phyloP scores from a whole-genome alignment of 2,113 vertebrate species.

The Rhea pennata region DNA sequence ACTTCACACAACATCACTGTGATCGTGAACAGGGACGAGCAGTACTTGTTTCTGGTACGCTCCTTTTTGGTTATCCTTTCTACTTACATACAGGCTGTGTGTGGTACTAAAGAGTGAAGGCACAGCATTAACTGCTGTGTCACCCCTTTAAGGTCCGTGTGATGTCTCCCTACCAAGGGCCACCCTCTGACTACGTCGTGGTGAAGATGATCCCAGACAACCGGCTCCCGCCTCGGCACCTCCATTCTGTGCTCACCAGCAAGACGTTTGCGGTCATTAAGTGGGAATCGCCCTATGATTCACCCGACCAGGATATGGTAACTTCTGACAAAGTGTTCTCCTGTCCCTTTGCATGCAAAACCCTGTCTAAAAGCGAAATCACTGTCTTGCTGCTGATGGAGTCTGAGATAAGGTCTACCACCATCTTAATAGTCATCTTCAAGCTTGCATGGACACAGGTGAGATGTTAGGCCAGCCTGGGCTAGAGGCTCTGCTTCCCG shows the following conservation, averaged over 20 bases:
- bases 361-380: neutral
- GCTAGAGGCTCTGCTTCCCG: neutral
- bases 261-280: conserved; percentile 88
- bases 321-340: neutral
- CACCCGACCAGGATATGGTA: conserved; percentile 88
- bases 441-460: neutral
- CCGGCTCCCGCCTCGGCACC: conserved; percentile 91
- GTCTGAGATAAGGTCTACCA: neutral
- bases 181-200: conserved; percentile 87
- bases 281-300: conserved; percentile 95
- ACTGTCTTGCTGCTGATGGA: neutral
- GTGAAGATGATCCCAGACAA: conserved; percentile 97
- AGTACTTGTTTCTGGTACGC: conserved; percentile 95
- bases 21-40: conserved; percentile 88
- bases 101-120: neutral
- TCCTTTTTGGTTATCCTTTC: neutral
- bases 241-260: conserved; percentile 83
- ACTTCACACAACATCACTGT: conserved; percentile 79
- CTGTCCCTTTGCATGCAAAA: neutral
- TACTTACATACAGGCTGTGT: rapidly evolving
- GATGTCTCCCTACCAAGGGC: conserved; percentile 87
- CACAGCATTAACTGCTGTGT: neutral
- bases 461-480: neutral
- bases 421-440: rapidly evolving
- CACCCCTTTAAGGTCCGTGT: conserved; percentile 84